Conservation (phyloP, 23 tunicate species). For the Halocynthia aurantium region DNA sequence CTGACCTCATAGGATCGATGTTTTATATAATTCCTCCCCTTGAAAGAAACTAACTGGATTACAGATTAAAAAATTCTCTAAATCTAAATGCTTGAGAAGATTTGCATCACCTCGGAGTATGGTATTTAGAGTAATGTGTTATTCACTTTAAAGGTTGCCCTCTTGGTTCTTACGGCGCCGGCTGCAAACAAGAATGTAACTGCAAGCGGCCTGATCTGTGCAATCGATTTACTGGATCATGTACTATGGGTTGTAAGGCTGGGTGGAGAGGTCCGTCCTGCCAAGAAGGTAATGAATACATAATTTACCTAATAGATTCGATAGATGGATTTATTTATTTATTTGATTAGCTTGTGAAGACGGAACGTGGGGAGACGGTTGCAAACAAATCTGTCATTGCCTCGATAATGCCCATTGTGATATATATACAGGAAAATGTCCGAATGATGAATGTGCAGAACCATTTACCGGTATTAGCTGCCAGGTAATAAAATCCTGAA, state of each 20-base stretch:
- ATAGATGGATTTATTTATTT: background rate
- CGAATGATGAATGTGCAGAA: constrained; percentile 45
- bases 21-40: no score
- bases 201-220: constrained; percentile 72
- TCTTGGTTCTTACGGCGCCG: constrained; percentile 62
- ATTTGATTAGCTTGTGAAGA: constrained; percentile 48
- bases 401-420: constrained; percentile 42
- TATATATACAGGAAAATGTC: constrained; percentile 52
- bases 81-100: no score
- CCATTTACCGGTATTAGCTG: constrained; percentile 87
- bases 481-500: constrained; percentile 30
- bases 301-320: background rate
- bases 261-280: constrained; percentile 92
- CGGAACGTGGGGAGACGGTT: constrained; percentile 80
- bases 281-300: constrained; percentile 36
- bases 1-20: no score
- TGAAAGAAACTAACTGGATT: no score
- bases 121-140: no score
- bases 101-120: no score
- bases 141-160: constrained; percentile 49
- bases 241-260: constrained; percentile 76
- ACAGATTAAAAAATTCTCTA: no score
- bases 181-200: constrained; percentile 73
- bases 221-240: constrained; percentile 77
- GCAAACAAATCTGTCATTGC: constrained; percentile 60